A percentile compares a stretch with the other conserved stretches of the same genome.
Conservation (phyloP, 2,113 vertebrate genomes). For the Tupaia chinensis region DNA sequence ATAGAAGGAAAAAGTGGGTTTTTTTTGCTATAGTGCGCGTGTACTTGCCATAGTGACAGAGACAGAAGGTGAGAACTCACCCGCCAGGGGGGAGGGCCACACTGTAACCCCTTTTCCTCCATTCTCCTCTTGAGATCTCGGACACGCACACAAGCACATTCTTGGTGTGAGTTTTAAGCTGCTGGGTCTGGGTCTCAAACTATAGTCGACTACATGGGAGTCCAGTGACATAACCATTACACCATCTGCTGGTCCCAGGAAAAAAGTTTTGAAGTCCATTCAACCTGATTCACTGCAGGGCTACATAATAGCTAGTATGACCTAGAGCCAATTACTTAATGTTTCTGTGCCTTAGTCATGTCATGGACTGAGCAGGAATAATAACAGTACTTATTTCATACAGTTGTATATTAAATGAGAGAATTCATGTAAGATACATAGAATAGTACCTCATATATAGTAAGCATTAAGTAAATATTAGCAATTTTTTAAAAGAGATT, state of each 20-base stretch:
- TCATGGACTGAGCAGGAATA: neutral
- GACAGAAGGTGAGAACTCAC: too few species aligned
- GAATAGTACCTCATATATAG: neutral
- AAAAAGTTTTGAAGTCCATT: neutral
- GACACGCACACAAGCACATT: too few species aligned
- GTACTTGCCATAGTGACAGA: too few species aligned
- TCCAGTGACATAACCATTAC: too few species aligned
- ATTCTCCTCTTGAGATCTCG: too few species aligned
- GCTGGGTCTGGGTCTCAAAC: too few species aligned
- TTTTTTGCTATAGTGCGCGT: too few species aligned
- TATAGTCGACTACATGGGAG: too few species aligned
- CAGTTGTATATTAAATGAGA: neutral
- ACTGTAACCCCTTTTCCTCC: too few species aligned
- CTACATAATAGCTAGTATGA: neutral
- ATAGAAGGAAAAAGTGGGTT: neutral
- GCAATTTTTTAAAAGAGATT: too few species aligned
- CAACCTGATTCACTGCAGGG: neutral
- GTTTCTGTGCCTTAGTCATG: neutral
- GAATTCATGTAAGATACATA: neutral
- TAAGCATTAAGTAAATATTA: slow-evolving; percentile 3
- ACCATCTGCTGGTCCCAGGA: neutral
- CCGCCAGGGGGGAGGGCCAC: too few species aligned
- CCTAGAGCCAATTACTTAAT: neutral
- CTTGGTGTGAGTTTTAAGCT: too few species aligned
- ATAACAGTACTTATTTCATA: neutral